Evolutionary conservation across 2,113 vertebrate genomes (phyloP), one percentile per base, ranked within the genome.

Genomic region (Anolis carolinensis): DNA sequence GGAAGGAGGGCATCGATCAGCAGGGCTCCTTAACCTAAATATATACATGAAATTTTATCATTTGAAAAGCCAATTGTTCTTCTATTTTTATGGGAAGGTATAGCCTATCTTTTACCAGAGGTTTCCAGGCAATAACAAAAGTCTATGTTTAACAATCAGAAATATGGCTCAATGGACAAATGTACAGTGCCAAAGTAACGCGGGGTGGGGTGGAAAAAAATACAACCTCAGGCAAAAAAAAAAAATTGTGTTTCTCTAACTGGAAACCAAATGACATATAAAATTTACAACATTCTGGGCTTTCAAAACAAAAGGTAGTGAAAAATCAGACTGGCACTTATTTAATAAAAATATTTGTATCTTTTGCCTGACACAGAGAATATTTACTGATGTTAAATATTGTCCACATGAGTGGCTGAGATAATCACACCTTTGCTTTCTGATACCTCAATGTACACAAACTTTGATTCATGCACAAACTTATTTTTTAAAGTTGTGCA

Each of bases 101-200:
- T 70, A 81, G 79, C 30, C 79, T 44, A 50, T 71, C 65, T 50
- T 82, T 30, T 14, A 39, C 50, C 65, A 82, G 18, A 82, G 65
- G 44, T 82, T 82, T 82, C 67, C 80, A 70, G 80, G 30, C 1
- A 34, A 80, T 65, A 80, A 80, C 34, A 34, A 30, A 80, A 80
- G 25, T 10, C 16, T 70, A 52, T 34, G 8, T 2, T 39, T 5
- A 67, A 48, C 3, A n/a, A 81, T 39, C 36, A 48, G 13, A 44
- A 48, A 81, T 48, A n/a, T 65, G 36, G 34, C 32, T 27, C 59
- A 59, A 16, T 65, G 78, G 32, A 25, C 30, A 39, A 80, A 39
- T 44, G 23, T 2, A 39, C 11, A 81, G 1, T 2, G 48, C 6
- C 20, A n/a, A n/a, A 20, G 59, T 27, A 32, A 80, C 4, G n/a